These are phyloP conservation scores for Tilapia sparmanii DNA, from an alignment of 2,113 vertebrate genomes.

Conservation along the genomic window DNA sequence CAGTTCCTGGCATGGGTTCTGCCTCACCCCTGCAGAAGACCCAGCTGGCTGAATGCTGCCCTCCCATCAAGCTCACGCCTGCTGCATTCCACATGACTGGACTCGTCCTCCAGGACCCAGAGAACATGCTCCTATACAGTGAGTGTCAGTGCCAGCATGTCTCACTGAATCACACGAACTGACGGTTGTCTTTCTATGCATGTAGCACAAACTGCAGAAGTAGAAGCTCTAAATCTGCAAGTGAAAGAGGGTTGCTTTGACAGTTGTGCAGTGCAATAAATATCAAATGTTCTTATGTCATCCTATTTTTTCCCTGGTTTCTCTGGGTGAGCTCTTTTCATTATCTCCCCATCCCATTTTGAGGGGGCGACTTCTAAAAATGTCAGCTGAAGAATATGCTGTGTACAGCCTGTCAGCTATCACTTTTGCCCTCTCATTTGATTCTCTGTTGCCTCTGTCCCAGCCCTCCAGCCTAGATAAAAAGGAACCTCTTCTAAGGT, in stretches of 20 bases:
- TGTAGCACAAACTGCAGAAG: background rate
- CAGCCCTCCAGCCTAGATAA: conserved; percentile 52
- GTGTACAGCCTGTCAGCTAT: background rate
- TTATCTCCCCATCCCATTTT: background rate
- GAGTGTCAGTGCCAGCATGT: background rate
- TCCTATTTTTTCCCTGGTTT: conserved; percentile 2
- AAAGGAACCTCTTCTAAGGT: conserved; percentile 61
- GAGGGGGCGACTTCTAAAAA: background rate
- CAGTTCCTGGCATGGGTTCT: conserved; percentile 47
- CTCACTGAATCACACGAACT: background rate
- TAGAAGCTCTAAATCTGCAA: background rate
- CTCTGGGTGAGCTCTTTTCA: background rate
- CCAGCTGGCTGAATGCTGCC: conserved; percentile 43
- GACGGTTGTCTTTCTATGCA: background rate
- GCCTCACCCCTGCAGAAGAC: conserved; percentile 46
- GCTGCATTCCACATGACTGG: conserved; percentile 60
- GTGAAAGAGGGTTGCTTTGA: background rate
- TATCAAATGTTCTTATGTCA: background rate
- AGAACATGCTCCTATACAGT: background rate
- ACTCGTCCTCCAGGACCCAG: conserved; percentile 23
- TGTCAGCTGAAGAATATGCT: background rate
- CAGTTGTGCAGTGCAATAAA: background rate
- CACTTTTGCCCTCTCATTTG: conserved; percentile 32
- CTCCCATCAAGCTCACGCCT: conserved; percentile 37
- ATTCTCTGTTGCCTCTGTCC: conserved; percentile 29